A percentile compares a stretch with the other conserved stretches of the same genome.
Evolutionary conservation across 2,888 invertebrate species (phyloP).

Genomic region (Phymatocera aterrima): DNA sequence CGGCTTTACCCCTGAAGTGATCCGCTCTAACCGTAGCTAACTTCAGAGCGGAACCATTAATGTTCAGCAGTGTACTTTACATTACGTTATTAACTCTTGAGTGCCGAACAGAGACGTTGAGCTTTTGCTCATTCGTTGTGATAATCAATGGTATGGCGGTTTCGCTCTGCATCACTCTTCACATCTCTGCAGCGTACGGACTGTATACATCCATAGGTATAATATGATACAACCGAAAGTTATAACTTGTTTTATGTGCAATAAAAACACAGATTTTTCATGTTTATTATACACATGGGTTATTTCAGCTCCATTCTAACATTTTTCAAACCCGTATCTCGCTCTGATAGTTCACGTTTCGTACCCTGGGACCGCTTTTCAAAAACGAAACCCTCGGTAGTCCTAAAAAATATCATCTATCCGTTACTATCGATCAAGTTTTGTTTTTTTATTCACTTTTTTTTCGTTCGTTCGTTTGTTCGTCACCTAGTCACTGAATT

Average conservation of each 20-base stretch:
- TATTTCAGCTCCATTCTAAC: constrained; percentile 28
- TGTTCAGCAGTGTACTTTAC: too few species aligned
- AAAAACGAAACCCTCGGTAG: background rate
- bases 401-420: too few species aligned
- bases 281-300: constrained; percentile 36
- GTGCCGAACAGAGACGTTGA: background rate
- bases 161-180: background rate
- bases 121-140: too few species aligned
- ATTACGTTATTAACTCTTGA: too few species aligned
- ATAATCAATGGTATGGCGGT: background rate
- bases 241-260: constrained; percentile 30
- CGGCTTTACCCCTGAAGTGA: too few species aligned
- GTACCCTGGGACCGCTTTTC: background rate
- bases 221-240: constrained; percentile 29
- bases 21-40: too few species aligned
- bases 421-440: too few species aligned
- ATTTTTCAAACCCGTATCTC: constrained; percentile 37
- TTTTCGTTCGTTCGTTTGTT: too few species aligned
- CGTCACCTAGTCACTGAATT: too few species aligned
- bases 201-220: background rate
- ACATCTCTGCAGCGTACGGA: background rate
- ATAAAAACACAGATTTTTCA: constrained; percentile 33
- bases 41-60: too few species aligned
- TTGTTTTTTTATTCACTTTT: too few species aligned
- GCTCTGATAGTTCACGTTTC: constrained; percentile 4